Percentiles rank a stretch among this genome's conserved stretches.
These are phyloP conservation scores for Callionymus lyra DNA, from an alignment of 2,113 vertebrate species.

Conservation along the genomic window DNA sequence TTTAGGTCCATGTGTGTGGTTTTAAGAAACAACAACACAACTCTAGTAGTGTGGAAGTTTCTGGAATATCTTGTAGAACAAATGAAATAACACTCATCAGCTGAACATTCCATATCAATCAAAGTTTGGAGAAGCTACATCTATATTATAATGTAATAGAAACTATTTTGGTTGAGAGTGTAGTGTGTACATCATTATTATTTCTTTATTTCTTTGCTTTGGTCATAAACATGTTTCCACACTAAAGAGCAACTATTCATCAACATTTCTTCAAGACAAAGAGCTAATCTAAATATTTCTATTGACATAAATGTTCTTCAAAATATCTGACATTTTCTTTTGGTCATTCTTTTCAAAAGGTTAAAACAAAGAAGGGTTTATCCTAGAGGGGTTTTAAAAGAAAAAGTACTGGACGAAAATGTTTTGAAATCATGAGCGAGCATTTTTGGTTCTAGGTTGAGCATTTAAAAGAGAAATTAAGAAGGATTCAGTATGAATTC, in stretches of 20 bases:
- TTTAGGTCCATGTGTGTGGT: too few species aligned
- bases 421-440: slow-evolving; percentile 15
- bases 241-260: slow-evolving; percentile 52
- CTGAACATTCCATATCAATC: too few species aligned
- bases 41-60: too few species aligned
- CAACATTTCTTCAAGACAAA: slow-evolving; percentile 31
- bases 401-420: not conserved
- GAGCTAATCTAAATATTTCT: slow-evolving; percentile 50
- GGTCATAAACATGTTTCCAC: slow-evolving; percentile 53
- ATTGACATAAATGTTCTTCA: slow-evolving; percentile 56
- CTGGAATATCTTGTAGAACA: too few species aligned
- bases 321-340: slow-evolving; percentile 68
- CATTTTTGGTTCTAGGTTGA: slow-evolving; percentile 37
- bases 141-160: too few species aligned
- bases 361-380: slow-evolving; percentile 31
- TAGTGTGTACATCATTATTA: slow-evolving; percentile 9
- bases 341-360: slow-evolving; percentile 52
- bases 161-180: too few species aligned
- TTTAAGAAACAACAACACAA: too few species aligned
- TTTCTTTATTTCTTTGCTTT: slow-evolving; percentile 58
- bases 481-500: slow-evolving; percentile 28
- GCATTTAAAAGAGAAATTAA: slow-evolving; percentile 39
- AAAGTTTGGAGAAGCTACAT: too few species aligned
- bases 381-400: slow-evolving; percentile 13
- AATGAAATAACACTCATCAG: too few species aligned